phyloP scores from a whole-genome alignment of 92 coral and sea anemone genomes.

The Scolanthus callimorphus region DNA sequence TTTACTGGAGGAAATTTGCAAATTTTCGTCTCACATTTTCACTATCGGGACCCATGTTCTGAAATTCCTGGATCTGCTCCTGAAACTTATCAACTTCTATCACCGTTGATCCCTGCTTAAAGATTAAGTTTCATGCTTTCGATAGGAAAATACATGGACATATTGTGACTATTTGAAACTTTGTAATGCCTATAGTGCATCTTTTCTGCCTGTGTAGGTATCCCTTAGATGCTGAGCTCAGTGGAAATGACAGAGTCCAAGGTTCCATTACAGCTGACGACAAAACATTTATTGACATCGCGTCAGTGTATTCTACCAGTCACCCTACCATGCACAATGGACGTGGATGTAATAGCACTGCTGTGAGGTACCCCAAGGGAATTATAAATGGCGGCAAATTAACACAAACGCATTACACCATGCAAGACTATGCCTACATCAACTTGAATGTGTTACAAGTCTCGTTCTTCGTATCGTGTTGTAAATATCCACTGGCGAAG shows the following conservation, averaged over 20 bases:
- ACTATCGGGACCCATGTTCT: too few species aligned
- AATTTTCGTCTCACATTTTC: too few species aligned
- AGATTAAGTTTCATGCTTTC: too few species aligned
- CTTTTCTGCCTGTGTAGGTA: slow-evolving; percentile 37
- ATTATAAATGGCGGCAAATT: slow-evolving; percentile 68
- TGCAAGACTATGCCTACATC: slow-evolving; percentile 87
- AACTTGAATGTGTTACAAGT: slow-evolving; percentile 60
- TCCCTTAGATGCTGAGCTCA: slow-evolving; percentile 58
- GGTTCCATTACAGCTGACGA: slow-evolving; percentile 71
- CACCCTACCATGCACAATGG: slow-evolving; percentile 93
- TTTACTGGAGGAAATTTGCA: too few species aligned
- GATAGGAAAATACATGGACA: too few species aligned
- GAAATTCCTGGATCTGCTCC: too few species aligned
- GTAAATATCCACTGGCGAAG: slow-evolving; percentile 61
- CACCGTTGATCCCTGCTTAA: too few species aligned
- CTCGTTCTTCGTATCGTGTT: slow-evolving; percentile 86
- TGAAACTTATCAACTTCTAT: too few species aligned
- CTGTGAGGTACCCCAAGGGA: slow-evolving; percentile 54
- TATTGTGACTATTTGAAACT: background rate
- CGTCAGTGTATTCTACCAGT: slow-evolving; percentile 55
- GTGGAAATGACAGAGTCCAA: slow-evolving; percentile 32
- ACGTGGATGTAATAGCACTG: slow-evolving; percentile 61
- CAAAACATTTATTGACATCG: slow-evolving; percentile 68
- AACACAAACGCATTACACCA: slow-evolving; percentile 76
- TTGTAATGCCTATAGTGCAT: too few species aligned